Evolutionary conservation across 2,797 vertebrate species (phyloP).

Genomic region (Gallinago solitaria): DNA sequence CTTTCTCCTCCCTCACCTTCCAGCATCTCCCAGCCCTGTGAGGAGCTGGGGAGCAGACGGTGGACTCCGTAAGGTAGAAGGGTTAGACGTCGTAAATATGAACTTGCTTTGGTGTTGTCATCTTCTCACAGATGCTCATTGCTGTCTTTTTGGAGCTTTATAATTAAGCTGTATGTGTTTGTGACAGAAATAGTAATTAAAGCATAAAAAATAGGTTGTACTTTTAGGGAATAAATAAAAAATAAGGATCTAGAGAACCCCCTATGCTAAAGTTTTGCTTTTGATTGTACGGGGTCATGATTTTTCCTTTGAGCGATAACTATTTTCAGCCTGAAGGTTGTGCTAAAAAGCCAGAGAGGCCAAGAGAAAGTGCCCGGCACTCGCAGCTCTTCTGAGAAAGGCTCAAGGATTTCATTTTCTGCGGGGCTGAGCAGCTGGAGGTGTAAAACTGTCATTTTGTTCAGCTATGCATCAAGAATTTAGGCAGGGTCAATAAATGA

Average conservation of each 20-base stretch:
- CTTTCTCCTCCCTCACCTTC: accelerated
- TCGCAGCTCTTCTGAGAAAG: background rate
- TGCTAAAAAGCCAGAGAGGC: background rate
- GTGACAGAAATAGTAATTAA: background rate
- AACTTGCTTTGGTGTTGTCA: background rate
- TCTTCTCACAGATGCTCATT: background rate
- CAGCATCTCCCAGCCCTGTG: accelerated
- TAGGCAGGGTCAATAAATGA: background rate
- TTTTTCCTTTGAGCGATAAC: background rate
- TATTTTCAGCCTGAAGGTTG: background rate
- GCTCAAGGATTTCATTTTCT: background rate
- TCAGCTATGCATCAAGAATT: background rate
- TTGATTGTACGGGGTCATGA: background rate
- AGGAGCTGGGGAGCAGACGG: background rate
- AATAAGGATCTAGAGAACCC: background rate
- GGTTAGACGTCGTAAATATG: accelerated
- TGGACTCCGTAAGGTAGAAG: accelerated
- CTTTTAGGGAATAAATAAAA: background rate
- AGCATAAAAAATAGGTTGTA: background rate
- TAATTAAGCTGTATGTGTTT: background rate
- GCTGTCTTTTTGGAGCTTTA: background rate
- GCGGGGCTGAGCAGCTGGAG: background rate
- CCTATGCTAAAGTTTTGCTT: background rate
- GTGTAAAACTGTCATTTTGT: background rate
- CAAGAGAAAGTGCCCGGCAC: background rate